phyloP scores from a whole-genome alignment of 2,797 vertebrate genomes.

The Rhinophrynus dorsalis region DNA sequence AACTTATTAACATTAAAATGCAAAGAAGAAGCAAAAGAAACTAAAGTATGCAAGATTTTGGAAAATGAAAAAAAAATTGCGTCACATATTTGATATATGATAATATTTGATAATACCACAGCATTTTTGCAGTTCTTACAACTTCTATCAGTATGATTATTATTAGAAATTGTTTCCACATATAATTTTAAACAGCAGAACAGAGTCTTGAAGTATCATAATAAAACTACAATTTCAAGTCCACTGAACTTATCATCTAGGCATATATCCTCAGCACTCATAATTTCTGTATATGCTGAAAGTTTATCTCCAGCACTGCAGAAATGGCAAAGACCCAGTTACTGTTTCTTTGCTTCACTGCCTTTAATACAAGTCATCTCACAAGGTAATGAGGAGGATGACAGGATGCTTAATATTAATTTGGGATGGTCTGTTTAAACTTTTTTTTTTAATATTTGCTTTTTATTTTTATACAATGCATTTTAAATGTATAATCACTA shows the following conservation, averaged over 20 bases:
- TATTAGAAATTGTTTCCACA: constrained; percentile 49
- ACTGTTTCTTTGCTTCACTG: constrained; percentile 61
- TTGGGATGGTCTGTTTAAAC: constrained; percentile 54
- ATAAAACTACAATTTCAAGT: constrained; percentile 67
- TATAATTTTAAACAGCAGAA: constrained; percentile 54
- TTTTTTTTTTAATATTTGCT: constrained; percentile 25
- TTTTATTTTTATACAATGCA: not conserved
- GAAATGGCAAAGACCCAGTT: constrained; percentile 56
- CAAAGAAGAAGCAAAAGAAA: too few species aligned
- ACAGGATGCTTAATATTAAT: constrained; percentile 64
- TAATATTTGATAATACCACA: constrained; percentile 1
- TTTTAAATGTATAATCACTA: not conserved
- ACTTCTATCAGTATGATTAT: constrained; percentile 44
- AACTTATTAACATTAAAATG: too few species aligned
- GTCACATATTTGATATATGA: too few species aligned
- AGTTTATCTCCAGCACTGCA: constrained; percentile 48
- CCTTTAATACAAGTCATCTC: constrained; percentile 64
- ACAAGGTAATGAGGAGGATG: constrained; percentile 61
- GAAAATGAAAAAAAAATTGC: too few species aligned
- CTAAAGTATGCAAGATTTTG: too few species aligned
- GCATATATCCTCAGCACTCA: constrained; percentile 47
- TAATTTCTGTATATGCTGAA: constrained; percentile 57
- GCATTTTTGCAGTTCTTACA: constrained; percentile 14
- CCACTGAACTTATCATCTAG: constrained; percentile 53
- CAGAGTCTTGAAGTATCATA: constrained; percentile 52